These are phyloP conservation scores for Drosophila yakuba DNA, from an alignment of 1,140 invertebrate genomes.

Conservation along the genomic window DNA sequence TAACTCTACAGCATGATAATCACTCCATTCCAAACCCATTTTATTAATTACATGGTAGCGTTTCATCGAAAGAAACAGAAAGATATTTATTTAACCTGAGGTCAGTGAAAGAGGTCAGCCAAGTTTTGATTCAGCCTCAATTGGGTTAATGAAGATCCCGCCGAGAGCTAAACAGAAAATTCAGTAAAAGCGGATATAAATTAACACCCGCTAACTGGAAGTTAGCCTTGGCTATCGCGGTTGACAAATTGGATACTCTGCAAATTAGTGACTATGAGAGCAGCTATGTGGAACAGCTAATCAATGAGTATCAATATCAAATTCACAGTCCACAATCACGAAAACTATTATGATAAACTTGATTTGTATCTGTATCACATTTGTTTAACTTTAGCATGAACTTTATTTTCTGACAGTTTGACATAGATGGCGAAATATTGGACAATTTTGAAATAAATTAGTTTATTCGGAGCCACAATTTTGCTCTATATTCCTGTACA, in stretches of 20 bases:
- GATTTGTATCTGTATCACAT: slow-evolving; percentile 23
- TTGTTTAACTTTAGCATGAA: slow-evolving; percentile 22
- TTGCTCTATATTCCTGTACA: slow-evolving; percentile 10
- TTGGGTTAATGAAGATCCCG: slow-evolving; percentile 41
- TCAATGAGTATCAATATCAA: background rate
- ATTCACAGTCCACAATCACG: background rate
- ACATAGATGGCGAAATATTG: slow-evolving; percentile 9
- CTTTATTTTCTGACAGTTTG: slow-evolving; percentile 6
- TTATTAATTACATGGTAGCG: slow-evolving; percentile 40
- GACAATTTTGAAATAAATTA: slow-evolving; percentile 3
- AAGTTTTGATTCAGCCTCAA: slow-evolving; percentile 34
- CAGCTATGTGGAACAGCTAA: background rate
- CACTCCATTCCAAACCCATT: slow-evolving; percentile 26
- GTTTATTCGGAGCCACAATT: slow-evolving; percentile 1
- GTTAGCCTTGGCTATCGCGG: slow-evolving; percentile 55
- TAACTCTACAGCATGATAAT: slow-evolving; percentile 36
- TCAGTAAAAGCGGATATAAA: slow-evolving; percentile 38
- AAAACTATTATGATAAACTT: slow-evolving; percentile 5
- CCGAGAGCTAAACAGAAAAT: slow-evolving; percentile 15
- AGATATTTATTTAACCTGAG: slow-evolving; percentile 25
- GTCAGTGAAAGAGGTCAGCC: slow-evolving; percentile 39
- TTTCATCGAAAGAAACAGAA: slow-evolving; percentile 32
- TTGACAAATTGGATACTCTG: slow-evolving; percentile 32
- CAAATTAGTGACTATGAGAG: slow-evolving; percentile 25
- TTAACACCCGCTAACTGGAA: slow-evolving; percentile 35